A percentile compares a stretch with the other conserved stretches of the same genome.
These are phyloP conservation scores for Neoscelio sp. DNA, from an alignment of 2,888 invertebrate species.

Conservation along the genomic window DNA sequence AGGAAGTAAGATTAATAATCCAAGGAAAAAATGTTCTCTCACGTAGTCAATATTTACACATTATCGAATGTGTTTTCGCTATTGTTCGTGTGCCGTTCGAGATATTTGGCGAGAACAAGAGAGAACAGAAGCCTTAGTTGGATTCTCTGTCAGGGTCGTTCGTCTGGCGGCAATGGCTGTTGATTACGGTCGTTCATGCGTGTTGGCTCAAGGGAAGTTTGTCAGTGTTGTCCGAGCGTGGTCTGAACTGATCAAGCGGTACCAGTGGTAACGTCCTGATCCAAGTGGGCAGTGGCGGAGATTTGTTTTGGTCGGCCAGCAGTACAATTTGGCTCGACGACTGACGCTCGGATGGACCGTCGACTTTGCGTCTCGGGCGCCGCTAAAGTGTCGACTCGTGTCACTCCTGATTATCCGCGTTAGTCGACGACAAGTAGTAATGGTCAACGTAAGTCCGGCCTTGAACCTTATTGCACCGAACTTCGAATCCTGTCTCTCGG, in stretches of 20 bases:
- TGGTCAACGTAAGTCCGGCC: constrained; percentile 18
- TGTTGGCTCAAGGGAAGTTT: constrained; percentile 62
- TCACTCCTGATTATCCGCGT: constrained; percentile 41
- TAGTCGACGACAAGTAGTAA: constrained; percentile 18
- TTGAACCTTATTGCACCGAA: not conserved
- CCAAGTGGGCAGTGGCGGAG: constrained; percentile 59
- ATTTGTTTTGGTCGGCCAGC: constrained; percentile 60
- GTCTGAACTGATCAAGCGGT: constrained; percentile 57
- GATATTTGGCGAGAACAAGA: constrained; percentile 32
- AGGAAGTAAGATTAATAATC: too few species aligned
- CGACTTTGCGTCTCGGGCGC: constrained; percentile 20
- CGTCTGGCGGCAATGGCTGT: constrained; percentile 40
- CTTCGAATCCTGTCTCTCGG: not conserved
- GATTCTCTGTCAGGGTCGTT: constrained; percentile 4
- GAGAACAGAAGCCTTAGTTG: constrained; percentile 10
- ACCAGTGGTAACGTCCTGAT: constrained; percentile 56
- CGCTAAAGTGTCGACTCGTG: constrained; percentile 55
- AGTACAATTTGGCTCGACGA: constrained; percentile 45
- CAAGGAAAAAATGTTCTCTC: constrained; percentile 9
- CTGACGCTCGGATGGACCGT: constrained; percentile 31
- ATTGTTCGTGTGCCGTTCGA: constrained; percentile 17
- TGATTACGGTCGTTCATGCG: constrained; percentile 54
- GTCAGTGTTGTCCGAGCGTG: constrained; percentile 57
- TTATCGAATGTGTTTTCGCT: constrained; percentile 32
- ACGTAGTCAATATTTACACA: constrained; percentile 30